These are phyloP conservation scores for Hozukius guyotensis DNA, from an alignment of 2,797 vertebrate genomes.

Conservation along the genomic window DNA sequence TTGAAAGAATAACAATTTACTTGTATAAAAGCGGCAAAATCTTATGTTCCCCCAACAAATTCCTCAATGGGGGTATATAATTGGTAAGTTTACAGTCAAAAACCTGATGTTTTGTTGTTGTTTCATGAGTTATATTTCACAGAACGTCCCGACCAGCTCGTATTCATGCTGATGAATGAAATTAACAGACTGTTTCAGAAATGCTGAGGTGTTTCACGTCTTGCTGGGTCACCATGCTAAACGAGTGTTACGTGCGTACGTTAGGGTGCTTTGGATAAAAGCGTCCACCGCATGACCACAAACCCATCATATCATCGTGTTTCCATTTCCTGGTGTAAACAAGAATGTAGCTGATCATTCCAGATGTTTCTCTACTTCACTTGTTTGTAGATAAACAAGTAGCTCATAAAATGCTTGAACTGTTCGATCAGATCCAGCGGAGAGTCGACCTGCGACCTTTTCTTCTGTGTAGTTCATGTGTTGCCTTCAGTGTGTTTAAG, in stretches of 20 bases:
- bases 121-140: no score
- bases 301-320: background rate
- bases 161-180: background rate
- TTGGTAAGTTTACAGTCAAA: background rate
- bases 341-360: slow-evolving; percentile 17
- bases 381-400: background rate
- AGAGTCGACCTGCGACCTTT: background rate
- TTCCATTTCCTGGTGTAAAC: background rate
- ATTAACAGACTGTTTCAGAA: background rate
- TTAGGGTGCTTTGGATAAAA: background rate
- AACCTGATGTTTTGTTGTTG: background rate
- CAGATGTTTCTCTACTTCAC: slow-evolving; percentile 14
- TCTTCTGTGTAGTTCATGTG: background rate
- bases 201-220: background rate
- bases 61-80: background rate
- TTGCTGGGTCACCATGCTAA: slow-evolving; percentile 26
- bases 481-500: background rate
- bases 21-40: background rate
- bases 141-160: background rate
- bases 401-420: background rate
- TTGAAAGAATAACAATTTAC: background rate
- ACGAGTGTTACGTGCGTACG: background rate
- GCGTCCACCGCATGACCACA: background rate
- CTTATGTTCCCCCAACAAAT: background rate
- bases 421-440: background rate